phyloP scores from a whole-genome alignment of 2,113 vertebrate species.

The Hemiscyllium ocellatum region DNA sequence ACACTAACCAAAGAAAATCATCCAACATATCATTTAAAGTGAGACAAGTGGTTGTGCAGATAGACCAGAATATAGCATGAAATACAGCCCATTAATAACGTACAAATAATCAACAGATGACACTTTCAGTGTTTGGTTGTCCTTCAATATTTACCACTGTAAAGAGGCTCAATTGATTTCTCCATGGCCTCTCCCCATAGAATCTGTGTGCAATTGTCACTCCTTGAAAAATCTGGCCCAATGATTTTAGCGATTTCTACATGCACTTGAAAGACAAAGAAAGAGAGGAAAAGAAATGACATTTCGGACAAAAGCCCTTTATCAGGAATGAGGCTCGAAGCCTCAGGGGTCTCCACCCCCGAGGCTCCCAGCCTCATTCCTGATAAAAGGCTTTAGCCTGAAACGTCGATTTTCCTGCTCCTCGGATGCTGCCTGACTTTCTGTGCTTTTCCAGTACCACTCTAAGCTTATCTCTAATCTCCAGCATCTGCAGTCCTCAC shows the following conservation, averaged over 20 bases:
- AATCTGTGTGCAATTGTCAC: background rate
- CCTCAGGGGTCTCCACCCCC: no score
- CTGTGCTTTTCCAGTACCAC: no score
- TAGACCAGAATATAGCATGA: background rate
- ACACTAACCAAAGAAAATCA: background rate
- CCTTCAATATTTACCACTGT: background rate
- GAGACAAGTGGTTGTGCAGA: background rate
- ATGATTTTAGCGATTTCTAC: background rate
- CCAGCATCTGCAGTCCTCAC: no score
- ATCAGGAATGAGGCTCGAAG: no score
- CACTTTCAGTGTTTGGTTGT: background rate
- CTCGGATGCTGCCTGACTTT: no score
- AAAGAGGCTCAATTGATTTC: background rate
- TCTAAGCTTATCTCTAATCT: no score
- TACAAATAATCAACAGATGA: background rate
- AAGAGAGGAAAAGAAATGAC: background rate
- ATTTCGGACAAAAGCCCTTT: no score
- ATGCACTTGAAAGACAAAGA: background rate
- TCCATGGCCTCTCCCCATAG: background rate
- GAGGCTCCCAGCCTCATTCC: no score
- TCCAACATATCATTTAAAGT: background rate
- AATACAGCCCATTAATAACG: background rate
- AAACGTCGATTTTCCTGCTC: no score
- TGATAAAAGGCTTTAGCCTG: no score
- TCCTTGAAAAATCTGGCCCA: background rate